These are phyloP conservation scores for Zaprionus ghesquierei DNA, from an alignment of 1,140 invertebrate genomes.

Conservation along the genomic window DNA sequence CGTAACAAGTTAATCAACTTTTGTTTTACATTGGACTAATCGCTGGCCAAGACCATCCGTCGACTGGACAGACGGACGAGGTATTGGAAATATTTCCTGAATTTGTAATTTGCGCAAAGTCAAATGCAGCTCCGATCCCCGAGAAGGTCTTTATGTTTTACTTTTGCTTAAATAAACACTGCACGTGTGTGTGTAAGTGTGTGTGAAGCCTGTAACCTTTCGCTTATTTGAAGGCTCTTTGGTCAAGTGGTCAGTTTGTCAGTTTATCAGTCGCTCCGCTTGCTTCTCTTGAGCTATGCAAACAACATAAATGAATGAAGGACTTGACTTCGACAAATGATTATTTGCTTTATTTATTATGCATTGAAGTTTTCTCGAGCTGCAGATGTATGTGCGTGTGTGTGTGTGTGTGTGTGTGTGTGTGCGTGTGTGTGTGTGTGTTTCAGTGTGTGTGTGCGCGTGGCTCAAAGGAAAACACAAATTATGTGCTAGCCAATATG, in stretches of 20 bases:
- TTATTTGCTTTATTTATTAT: constrained; percentile 77
- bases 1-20: constrained; percentile 69
- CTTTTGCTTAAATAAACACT: constrained; percentile 56
- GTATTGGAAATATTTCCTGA: constrained; percentile 32
- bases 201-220: constrained; percentile 38
- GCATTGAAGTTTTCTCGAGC: constrained; percentile 62
- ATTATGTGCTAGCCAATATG: constrained; percentile 11
- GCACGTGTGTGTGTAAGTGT: constrained; percentile 2
- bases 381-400: neutral
- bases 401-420: neutral
- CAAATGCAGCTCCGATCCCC: constrained; percentile 42
- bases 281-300: constrained; percentile 35
- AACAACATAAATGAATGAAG: constrained; percentile 50
- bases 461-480: constrained; percentile 30
- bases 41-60: neutral
- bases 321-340: constrained; percentile 50
- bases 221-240: constrained; percentile 21
- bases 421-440: neutral
- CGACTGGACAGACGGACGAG: neutral
- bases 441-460: neutral
- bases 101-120: constrained; percentile 66
- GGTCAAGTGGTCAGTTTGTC: constrained; percentile 19
- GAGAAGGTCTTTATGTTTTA: constrained; percentile 25
- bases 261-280: constrained; percentile 17
- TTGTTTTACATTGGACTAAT: constrained; percentile 9